A percentile compares a stretch with the other conserved stretches of the same genome.
Conservation (phyloP, 2,113 vertebrate genomes). For the Pelusios castaneus region DNA sequence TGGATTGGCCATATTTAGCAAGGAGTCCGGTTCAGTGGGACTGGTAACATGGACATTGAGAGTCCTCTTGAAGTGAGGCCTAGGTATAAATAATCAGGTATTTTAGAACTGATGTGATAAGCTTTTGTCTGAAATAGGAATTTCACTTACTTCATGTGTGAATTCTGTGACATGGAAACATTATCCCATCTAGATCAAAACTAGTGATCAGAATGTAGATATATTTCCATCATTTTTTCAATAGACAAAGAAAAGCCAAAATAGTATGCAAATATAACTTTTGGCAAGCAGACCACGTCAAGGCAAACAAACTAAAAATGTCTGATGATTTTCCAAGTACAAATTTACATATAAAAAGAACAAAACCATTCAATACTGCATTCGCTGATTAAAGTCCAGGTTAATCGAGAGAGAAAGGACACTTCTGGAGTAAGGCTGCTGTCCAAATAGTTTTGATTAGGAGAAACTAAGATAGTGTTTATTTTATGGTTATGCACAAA, state of each 20-base stretch:
- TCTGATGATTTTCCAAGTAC: slow-evolving; percentile 65
- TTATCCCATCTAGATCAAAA: background rate
- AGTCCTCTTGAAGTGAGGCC: background rate
- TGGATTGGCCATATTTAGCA: background rate
- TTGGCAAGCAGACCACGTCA: slow-evolving; percentile 56
- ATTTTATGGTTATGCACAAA: background rate
- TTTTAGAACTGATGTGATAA: background rate
- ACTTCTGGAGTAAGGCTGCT: slow-evolving; percentile 8
- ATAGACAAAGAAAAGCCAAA: slow-evolving; percentile 46
- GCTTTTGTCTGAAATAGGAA: slow-evolving; percentile 15
- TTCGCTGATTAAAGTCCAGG: slow-evolving; percentile 14
- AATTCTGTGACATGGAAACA: background rate
- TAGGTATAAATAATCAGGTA: background rate
- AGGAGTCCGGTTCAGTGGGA: background rate
- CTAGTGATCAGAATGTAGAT: background rate
- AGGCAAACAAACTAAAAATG: slow-evolving; percentile 65
- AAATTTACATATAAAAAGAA: slow-evolving; percentile 63
- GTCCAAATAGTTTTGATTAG: slow-evolving; percentile 50
- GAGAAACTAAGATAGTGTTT: slow-evolving; percentile 23
- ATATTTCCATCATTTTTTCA: background rate
- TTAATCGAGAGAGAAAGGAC: slow-evolving; percentile 19
- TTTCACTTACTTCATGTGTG: background rate
- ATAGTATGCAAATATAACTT: slow-evolving; percentile 64
- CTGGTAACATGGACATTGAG: background rate
- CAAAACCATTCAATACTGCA: slow-evolving; percentile 31